Conservation (phyloP, 2,113 vertebrate genomes). For the Amazona vittata region DNA sequence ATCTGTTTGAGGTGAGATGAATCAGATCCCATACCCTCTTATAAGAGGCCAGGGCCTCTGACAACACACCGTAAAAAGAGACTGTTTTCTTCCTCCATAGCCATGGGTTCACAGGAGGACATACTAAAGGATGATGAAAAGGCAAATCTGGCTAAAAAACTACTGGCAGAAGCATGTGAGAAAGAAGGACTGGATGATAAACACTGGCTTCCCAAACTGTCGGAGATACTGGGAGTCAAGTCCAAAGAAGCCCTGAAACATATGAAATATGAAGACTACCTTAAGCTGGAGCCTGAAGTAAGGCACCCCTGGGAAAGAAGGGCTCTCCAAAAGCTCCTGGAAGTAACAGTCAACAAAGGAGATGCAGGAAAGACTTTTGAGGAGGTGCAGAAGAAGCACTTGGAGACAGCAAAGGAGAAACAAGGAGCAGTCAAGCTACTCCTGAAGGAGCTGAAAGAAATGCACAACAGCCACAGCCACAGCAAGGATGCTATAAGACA, state of each 20-base stretch:
- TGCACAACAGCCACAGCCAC: not conserved
- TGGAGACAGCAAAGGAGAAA: not conserved
- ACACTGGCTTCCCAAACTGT: conserved; percentile 48
- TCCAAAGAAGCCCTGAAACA: conserved; percentile 26
- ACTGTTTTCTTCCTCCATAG: not conserved
- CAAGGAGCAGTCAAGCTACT: not conserved
- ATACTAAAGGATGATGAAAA: fast-evolving
- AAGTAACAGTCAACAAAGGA: not conserved
- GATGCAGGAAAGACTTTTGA: not conserved
- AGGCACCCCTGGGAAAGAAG: not conserved
- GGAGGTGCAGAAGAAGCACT: not conserved
- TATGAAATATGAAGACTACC: not conserved
- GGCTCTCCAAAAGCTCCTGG: conserved; percentile 19
- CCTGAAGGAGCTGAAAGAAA: not conserved
- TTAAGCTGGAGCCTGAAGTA: not conserved
- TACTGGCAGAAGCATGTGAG: conserved; percentile 9
- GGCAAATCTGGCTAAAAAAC: not conserved
- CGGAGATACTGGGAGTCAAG: not conserved
- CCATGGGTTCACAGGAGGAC: not conserved
- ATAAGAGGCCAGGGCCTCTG: not conserved
- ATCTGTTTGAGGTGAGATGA: not conserved
- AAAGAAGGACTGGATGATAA: not conserved
- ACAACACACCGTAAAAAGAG: not conserved
- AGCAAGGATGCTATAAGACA: not conserved
- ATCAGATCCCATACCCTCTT: not conserved